Percentiles rank a stretch among this genome's conserved stretches.
Conservation (phyloP, 2,113 vertebrate species). For the Cryptomyrus ogoouensis region DNA sequence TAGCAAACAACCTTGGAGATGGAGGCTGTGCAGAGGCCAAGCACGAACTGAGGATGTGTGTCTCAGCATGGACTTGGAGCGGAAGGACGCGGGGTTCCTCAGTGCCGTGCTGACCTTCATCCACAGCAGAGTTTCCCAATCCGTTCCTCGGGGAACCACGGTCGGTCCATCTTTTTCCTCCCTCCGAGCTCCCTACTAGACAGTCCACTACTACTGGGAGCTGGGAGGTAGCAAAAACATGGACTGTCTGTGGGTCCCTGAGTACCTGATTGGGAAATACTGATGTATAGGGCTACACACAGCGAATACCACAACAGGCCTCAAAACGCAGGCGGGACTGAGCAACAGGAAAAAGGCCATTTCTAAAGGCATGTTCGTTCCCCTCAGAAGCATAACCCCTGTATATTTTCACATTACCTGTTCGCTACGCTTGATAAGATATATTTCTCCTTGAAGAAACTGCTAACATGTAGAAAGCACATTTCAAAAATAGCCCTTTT, state of each 20-base stretch:
- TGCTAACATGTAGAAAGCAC: neutral
- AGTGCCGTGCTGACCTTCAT: neutral
- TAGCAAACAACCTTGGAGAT: neutral
- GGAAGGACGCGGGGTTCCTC: neutral
- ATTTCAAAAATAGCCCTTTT: neutral
- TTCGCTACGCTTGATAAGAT: neutral
- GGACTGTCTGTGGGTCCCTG: neutral
- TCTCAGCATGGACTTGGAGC: neutral
- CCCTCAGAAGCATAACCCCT: neutral
- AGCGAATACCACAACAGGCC: neutral
- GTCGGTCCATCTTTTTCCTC: neutral
- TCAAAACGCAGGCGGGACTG: neutral
- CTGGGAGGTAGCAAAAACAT: neutral
- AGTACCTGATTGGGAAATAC: neutral
- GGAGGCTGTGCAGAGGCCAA: neutral
- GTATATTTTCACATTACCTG: neutral
- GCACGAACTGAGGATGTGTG: neutral
- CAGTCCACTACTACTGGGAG: neutral
- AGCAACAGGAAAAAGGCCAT: neutral
- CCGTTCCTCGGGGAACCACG: neutral
- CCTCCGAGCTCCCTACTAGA: neutral
- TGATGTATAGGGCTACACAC: neutral
- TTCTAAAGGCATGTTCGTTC: neutral
- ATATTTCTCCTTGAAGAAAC: neutral
- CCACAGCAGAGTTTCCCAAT: neutral